Evolutionary conservation across 2,888 invertebrate species (phyloP), one percentile per base, ranked within the genome.

Genomic region (Sphinx pinastri): DNA sequence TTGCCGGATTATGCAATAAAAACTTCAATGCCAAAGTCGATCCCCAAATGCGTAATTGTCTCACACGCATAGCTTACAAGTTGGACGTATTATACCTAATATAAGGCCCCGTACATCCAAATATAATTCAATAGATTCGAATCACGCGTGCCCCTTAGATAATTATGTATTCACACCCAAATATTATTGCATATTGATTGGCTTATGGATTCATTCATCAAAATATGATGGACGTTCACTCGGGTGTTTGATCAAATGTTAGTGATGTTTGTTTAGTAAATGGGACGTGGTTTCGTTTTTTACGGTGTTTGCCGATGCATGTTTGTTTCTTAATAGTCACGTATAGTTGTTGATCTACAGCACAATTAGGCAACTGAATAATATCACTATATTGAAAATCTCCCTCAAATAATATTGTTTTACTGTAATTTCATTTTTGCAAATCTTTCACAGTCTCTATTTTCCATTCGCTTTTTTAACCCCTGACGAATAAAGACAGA

Each of bases 161-260:
- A 11, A 68, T 68, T 57, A 45, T 38, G 19, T 57, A 55, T 57
- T 57, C 57, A 68, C 13, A 57, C 19, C 19, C 45, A 19, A 63
- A 63, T 47, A 47, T 49, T 49, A 13, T 19, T 49, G 49, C 63
- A 63, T 63, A 49, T 49, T 63, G 47, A 49, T 63, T 63, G 49
- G 49, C 19, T 49, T 19, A 58, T 14, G 7, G 6, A 49, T 63
- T 63, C 63, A 63, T 63, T 63, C 63, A 63, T 63, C 63, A 63
- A 49, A 63, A 63, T 13, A 13, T 12, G 49, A 49, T 47, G 63
- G 63, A 6, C 63, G 63, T 63, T 63, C 47, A 63, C 63, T 7
- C 63, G 19, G 47, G 47, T 6, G 49, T 63, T 49, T 49, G 63
- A 19, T 63, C 63, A 63, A 63, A 49, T 49, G 63, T 63, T 38